Base-by-base conservation (phyloP, 1,140 invertebrate genomes). In the Eubasilissa regina region DNA sequence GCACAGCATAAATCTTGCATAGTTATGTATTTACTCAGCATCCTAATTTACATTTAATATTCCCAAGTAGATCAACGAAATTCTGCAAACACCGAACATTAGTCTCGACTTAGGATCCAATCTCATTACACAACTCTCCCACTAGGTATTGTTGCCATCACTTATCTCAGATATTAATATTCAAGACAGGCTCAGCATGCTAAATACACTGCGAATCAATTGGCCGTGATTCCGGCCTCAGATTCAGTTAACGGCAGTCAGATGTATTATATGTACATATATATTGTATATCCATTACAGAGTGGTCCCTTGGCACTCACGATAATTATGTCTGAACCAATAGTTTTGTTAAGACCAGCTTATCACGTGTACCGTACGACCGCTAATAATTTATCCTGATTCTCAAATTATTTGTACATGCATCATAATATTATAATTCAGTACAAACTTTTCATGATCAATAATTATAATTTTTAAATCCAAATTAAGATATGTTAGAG, bases 101-200 rank as follows among this genome's bases (percentile, higher is more conserved):
- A 62, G 9, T 25, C 9, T 12, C 19, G 19, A 21, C 58, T 62
- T 62, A 62, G 58, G 19, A 51, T 15, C 17, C 19, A 62, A 62
- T 62, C 17, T 62, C 58, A 35, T 62, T 25, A 53, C 66, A 25
- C 66, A 70, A 51, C 47, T n/a, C 12, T 70, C 15, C 66, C 10
- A n/a, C 45, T 17, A 53, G 66, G 47, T 70, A 74, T 74, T 58
- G 72, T 74, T 56, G 12, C 51, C 66, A n/a, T 70, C 51, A 74
- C 72, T 74, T 74, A 74, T 74, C 53, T 55, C 12, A 13, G 13
- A 74, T n/a, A 74, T 74, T 74, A 74, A 74, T 58, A 74, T 64
- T 60, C 75, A 53, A 53, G 48, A 45, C 25, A 53, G 47, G 48
- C 60, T 77, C 66, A 68, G 45, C 17, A 56, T 51, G 53, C 72